Evolutionary conservation across 2,113 vertebrate species (phyloP).

Genomic region (Dicentrarchus labrax): DNA sequence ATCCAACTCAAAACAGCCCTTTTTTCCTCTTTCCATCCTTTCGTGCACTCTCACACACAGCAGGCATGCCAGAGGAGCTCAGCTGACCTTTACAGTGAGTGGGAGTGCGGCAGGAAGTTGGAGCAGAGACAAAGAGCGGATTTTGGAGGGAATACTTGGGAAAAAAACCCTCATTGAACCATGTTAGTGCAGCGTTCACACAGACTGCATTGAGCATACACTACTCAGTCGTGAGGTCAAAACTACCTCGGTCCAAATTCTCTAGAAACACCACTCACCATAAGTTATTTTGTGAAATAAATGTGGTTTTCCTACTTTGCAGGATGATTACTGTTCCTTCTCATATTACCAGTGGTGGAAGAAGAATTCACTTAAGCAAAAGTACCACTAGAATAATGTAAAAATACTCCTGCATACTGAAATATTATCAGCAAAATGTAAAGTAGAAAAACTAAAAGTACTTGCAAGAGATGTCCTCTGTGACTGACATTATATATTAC

Average conservation of each 20-base stretch:
- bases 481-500: too few species aligned
- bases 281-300: not conserved
- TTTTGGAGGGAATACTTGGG: conserved; percentile 36
- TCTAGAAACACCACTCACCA: not conserved
- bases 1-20: conserved; percentile 13
- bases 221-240: not conserved
- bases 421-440: too few species aligned
- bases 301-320: not conserved
- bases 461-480: too few species aligned
- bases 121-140: conserved; percentile 17
- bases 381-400: not conserved
- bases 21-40: not conserved
- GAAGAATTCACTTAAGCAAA: not conserved
- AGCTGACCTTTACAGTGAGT: conserved; percentile 53
- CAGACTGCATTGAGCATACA: not conserved
- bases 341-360: not conserved
- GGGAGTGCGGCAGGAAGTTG: conserved; percentile 31
- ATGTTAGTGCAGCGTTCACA: conserved; percentile 1
- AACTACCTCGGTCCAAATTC: too few species aligned
- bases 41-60: not conserved
- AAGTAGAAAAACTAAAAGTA: too few species aligned
- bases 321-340: too few species aligned
- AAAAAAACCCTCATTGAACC: conserved; percentile 5
- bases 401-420: not conserved
- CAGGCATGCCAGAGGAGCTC: conserved; percentile 39